A percentile compares a stretch with the other conserved stretches of the same genome.
These are phyloP conservation scores for Dysmachus trigonus DNA, from an alignment of 2,888 invertebrate genomes.

Conservation along the genomic window DNA sequence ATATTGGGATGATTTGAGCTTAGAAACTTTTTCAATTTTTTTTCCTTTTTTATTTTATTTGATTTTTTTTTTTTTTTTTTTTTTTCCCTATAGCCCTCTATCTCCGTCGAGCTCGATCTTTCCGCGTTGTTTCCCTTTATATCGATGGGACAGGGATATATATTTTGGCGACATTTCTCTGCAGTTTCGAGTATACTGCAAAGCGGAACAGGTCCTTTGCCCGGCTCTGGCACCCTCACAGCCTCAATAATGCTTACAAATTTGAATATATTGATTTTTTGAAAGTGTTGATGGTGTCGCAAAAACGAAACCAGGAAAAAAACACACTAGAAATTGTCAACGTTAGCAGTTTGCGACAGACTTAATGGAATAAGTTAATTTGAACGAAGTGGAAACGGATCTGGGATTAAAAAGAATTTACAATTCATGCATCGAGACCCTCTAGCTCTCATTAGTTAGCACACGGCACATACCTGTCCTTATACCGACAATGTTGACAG, in stretches of 20 bases:
- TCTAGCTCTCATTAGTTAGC: background rate
- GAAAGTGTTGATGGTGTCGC: background rate
- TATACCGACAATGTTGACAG: background rate
- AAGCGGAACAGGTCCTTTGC: background rate
- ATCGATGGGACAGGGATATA: background rate
- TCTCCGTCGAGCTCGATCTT: constrained; percentile 2
- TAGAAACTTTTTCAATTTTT: constrained; percentile 42
- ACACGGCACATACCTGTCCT: background rate
- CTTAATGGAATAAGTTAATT: background rate
- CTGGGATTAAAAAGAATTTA: background rate
- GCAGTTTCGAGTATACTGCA: constrained; percentile 7
- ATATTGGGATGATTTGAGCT: constrained; percentile 42
- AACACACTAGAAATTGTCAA: too few relatives aligned
- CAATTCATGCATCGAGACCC: background rate
- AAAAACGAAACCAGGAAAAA: background rate
- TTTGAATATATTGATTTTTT: constrained; percentile 40
- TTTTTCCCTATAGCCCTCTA: background rate
- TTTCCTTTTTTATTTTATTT: background rate
- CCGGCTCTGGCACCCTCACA: background rate
- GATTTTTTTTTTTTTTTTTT: background rate
- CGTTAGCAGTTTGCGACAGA: background rate
- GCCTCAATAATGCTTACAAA: constrained; percentile 8
- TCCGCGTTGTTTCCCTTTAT: constrained; percentile 6
- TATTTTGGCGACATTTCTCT: background rate
- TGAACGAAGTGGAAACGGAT: background rate